A percentile compares a stretch with the other conserved stretches of the same genome.
These are phyloP conservation scores for Chloroceryle inda DNA, from an alignment of 2,797 vertebrate species.

Conservation along the genomic window DNA sequence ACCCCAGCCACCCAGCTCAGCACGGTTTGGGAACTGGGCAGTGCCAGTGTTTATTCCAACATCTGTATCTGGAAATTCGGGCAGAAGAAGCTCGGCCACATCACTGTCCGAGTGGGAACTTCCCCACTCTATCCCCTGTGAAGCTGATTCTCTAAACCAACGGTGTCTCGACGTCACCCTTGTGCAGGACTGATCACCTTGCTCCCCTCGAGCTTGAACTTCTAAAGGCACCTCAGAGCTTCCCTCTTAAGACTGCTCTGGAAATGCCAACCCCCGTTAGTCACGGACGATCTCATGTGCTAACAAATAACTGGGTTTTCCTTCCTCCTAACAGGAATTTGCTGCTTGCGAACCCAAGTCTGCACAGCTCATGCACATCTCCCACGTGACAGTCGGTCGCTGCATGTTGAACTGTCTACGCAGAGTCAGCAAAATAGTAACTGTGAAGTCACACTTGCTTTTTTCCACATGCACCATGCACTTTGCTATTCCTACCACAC, in stretches of 20 bases:
- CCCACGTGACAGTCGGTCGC: not conserved
- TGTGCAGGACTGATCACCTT: not conserved
- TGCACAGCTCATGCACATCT: not conserved
- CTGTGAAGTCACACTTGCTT: not conserved
- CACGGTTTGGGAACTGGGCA: not conserved
- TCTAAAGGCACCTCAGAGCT: not conserved
- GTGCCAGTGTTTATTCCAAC: not conserved
- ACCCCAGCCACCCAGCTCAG: not conserved
- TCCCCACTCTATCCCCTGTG: not conserved
- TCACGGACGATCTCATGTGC: not conserved
- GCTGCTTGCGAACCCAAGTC: not conserved
- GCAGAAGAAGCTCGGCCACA: not conserved
- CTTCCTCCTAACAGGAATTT: not conserved
- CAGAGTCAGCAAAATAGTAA: not conserved
- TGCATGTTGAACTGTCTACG: not conserved
- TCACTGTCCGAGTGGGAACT: rapidly evolving
- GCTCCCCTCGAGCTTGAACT: not conserved
- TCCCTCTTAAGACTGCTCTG: not conserved
- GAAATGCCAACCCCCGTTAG: not conserved
- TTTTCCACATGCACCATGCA: constrained; percentile 67
- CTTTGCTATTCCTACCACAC: constrained; percentile 64
- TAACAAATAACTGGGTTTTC: not conserved
- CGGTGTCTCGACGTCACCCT: not conserved
- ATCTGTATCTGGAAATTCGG: not conserved
- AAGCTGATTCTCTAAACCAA: not conserved